phyloP scores from a whole-genome alignment of 2,113 vertebrate species.

The Catharus minimus region DNA sequence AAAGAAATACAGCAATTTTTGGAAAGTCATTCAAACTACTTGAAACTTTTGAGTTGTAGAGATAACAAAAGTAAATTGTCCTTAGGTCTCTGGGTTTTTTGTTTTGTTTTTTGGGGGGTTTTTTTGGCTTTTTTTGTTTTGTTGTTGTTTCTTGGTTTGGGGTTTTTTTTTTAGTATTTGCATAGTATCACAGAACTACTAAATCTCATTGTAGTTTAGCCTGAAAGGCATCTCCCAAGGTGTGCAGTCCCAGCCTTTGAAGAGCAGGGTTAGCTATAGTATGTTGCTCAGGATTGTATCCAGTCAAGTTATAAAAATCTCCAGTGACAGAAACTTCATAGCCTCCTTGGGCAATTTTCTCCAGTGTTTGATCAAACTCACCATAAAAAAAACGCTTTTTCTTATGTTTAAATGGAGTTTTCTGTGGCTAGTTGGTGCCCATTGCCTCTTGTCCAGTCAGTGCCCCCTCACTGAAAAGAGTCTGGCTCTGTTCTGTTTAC shows the following conservation, averaged over 20 bases:
- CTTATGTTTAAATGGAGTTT: not conserved
- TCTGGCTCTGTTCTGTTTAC: not conserved
- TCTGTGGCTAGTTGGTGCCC: not conserved
- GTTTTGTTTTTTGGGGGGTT: not conserved
- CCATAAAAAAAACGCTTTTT: not conserved
- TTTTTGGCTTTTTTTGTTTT: not conserved
- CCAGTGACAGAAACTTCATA: not conserved
- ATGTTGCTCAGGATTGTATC: not conserved
- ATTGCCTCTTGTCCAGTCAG: not conserved
- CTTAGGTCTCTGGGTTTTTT: not conserved
- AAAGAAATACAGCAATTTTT: not conserved
- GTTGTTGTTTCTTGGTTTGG: not conserved
- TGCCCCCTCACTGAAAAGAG: not conserved
- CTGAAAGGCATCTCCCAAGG: not conserved
- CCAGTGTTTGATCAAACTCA: not conserved
- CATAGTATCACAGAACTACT: not conserved
- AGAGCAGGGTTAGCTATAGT: not conserved
- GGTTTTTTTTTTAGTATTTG: not conserved
- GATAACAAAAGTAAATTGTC: not conserved
- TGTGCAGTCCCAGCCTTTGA: not conserved
- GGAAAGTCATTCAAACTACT: not conserved
- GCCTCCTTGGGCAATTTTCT: not conserved
- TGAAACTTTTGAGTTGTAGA: not conserved
- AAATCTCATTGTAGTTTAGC: not conserved
- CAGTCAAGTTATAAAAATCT: not conserved